phyloP scores from a whole-genome alignment of 2,113 vertebrate species.

The Labeo rohita region DNA sequence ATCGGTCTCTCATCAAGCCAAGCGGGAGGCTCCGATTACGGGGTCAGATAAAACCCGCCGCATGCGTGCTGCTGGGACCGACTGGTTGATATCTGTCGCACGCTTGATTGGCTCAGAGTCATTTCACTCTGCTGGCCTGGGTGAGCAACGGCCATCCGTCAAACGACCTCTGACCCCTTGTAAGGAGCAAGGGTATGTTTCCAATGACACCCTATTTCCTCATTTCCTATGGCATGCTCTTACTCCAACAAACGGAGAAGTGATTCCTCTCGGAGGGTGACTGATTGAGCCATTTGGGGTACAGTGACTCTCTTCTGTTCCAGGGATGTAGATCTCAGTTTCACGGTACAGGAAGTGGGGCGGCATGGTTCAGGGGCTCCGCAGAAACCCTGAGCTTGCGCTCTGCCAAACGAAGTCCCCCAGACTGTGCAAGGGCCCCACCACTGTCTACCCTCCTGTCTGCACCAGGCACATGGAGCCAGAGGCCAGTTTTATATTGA shows the following conservation, averaged over 20 bases:
- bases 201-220: conserved; percentile 44
- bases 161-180: conserved; percentile 13
- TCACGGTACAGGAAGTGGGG: conserved; percentile 42
- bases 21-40: conserved; percentile 45
- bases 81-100: conserved; percentile 39
- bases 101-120: conserved; percentile 20
- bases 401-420: conserved; percentile 20
- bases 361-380: conserved; percentile 41
- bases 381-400: conserved; percentile 13
- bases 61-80: conserved; percentile 18
- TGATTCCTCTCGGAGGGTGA: neutral
- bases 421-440: conserved; percentile 46
- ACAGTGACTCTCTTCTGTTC: conserved; percentile 2
- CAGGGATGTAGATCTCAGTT: conserved; percentile 35
- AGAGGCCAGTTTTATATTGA: conserved; percentile 56
- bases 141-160: conserved; percentile 6
- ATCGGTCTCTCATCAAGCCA: conserved; percentile 41
- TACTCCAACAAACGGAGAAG: conserved; percentile 9
- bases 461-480: conserved; percentile 48
- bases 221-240: conserved; percentile 35
- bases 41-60: conserved; percentile 38
- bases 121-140: neutral
- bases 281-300: conserved; percentile 28
- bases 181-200: conserved; percentile 43
- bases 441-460: conserved; percentile 52